Base-by-base conservation (phyloP, 2,888 invertebrate genomes). In the Phragmatobia fuliginosa region DNA sequence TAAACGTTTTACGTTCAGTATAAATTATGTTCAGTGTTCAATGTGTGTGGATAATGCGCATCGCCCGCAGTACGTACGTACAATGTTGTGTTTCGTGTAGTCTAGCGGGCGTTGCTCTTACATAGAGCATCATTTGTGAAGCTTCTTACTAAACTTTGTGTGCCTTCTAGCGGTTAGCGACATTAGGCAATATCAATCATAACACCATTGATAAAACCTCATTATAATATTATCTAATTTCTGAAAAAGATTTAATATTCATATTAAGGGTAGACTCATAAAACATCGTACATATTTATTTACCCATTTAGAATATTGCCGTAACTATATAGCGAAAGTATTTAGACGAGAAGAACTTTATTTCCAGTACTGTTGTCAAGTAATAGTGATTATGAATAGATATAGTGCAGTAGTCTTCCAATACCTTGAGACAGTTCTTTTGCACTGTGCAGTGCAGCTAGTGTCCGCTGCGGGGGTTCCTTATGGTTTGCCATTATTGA, bases 341-440 rank as follows among this genome's bases (percentile, higher is more conserved):
- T 83, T 86, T 86, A 81, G 85, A 85, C 85, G 78, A 83, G 78
- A 83, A 75, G 84, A 84, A 83, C 84, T 85, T 87, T 83, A 78
- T 88, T 89, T 88, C 88, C 86, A 85, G 87, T 87, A 88, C 85
- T 86, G 87, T 88, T 87, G 89, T 93, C 90, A 90, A 90, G 89
- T 93, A 91, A 89, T 92, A 93, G 91, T 91, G 86, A 88, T 83
- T 78, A 86, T 87, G 88, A 87, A 88, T 93, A 93, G 93, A 84
- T 91, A 90, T 94, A 94, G 94, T 87, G 93, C 93, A 91, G 94
- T 95, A 95, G 95, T 95, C 95, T 95, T 95, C 95, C 95, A 95
- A 92, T 89, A 91, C 91, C 88, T 92, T 90, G 93, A 91, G 92
- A 92, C 91, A 87, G 88, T 87, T 87, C 85, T 86, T 79, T 80